Evolutionary conservation across 2,113 vertebrate genomes (phyloP).

Genomic region (Poeciliopsis turrubarensis): DNA sequence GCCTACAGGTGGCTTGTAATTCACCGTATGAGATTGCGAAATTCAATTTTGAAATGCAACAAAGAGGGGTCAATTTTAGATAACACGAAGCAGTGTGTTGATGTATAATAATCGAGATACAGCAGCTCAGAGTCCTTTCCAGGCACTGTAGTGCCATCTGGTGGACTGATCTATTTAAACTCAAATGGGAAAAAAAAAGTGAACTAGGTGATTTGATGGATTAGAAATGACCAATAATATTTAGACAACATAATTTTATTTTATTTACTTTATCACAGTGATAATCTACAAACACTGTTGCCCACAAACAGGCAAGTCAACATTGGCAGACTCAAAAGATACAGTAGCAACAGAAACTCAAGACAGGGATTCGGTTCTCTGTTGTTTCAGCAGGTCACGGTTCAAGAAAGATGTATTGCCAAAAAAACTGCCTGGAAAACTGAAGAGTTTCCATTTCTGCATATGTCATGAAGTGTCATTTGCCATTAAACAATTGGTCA

Average conservation of each 20-base stretch:
- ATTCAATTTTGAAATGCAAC: conserved; percentile 22
- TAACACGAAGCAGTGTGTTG: not conserved
- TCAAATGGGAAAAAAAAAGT: not conserved
- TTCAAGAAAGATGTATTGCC: conserved; percentile 6
- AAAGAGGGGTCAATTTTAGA: conserved; percentile 7
- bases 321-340: conserved; percentile 40
- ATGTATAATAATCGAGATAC: not conserved
- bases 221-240: not conserved
- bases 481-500: not conserved
- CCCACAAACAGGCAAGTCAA: conserved; percentile 47
- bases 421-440: conserved; percentile 8
- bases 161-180: conserved; percentile 19
- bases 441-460: conserved; percentile 1
- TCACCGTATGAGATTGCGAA: not conserved
- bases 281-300: conserved; percentile 63
- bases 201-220: not conserved
- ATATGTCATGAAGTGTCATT: not conserved
- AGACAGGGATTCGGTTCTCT: conserved; percentile 13
- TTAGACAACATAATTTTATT: conserved; percentile 64
- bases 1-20: conserved; percentile 8
- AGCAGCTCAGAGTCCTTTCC: not conserved
- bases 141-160: conserved; percentile 56
- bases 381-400: conserved; percentile 1
- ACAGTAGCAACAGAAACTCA: conserved; percentile 29
- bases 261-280: conserved; percentile 58